Percentiles rank a stretch among this genome's conserved stretches.
phyloP scores from a whole-genome alignment of 2,888 invertebrate species.

The Polydrusus cervinus region DNA sequence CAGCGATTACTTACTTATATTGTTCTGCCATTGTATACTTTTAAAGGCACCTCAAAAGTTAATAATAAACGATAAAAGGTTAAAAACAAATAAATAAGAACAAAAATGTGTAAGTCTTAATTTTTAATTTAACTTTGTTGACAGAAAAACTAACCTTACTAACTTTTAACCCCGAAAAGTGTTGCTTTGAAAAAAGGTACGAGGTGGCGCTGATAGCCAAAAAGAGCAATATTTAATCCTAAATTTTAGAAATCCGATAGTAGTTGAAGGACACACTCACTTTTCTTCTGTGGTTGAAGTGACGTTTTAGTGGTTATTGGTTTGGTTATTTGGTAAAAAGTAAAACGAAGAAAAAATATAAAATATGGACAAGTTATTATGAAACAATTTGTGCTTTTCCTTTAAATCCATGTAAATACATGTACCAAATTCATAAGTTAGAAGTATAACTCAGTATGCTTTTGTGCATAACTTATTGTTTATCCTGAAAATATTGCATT shows the following conservation, averaged over 20 bases:
- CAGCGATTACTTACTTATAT: constrained; percentile 5
- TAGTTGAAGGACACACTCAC: too few species aligned
- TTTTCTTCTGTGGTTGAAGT: too few species aligned
- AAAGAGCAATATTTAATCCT: neutral
- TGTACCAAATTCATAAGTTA: constrained; percentile 11
- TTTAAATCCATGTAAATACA: constrained; percentile 19
- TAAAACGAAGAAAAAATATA: neutral
- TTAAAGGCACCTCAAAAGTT: too few species aligned
- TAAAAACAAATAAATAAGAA: too few species aligned
- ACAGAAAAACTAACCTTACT: too few species aligned
- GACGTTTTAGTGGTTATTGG: constrained; percentile 9
- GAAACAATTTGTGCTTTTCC: constrained; percentile 13
- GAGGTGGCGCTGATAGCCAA: neutral
- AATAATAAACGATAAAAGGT: too few species aligned
- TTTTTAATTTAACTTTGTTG: too few species aligned
- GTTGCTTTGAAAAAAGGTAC: neutral
- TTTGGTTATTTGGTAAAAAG: neutral
- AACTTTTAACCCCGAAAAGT: too few species aligned
- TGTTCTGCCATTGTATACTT: constrained; percentile 16
- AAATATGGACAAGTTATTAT: constrained; percentile 20
- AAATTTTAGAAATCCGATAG: neutral
- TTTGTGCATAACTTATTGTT: neutral
- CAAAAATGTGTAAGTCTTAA: too few species aligned
- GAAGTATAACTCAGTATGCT: neutral
- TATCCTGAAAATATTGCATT: constrained; percentile 3